Conservation (phyloP, 2,797 vertebrate genomes). For the Takifugu rubripes region DNA sequence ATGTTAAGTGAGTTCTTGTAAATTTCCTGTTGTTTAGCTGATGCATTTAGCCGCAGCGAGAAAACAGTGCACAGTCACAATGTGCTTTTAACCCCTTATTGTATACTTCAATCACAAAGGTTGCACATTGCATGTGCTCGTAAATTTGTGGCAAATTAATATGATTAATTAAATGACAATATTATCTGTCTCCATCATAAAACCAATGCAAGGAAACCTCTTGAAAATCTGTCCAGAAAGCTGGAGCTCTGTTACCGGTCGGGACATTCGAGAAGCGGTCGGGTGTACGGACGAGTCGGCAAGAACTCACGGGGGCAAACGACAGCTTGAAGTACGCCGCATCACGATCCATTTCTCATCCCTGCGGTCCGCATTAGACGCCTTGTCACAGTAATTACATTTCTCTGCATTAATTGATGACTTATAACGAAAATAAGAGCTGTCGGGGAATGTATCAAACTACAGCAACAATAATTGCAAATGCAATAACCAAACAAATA, state of each 20-base stretch:
- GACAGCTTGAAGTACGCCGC: constrained; percentile 63
- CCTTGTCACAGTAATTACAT: constrained; percentile 76
- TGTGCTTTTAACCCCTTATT: too few species aligned
- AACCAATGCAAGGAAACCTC: too few species aligned
- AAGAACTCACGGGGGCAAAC: constrained; percentile 33
- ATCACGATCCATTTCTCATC: constrained; percentile 67
- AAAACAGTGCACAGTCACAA: too few species aligned
- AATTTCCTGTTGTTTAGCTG: too few species aligned
- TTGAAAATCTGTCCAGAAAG: constrained; percentile 7
- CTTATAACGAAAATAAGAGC: constrained; percentile 72
- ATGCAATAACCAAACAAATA: constrained; percentile 73
- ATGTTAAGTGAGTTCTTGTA: too few species aligned
- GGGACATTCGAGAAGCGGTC: constrained; percentile 26
- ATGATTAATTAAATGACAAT: too few species aligned
- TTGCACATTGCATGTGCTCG: too few species aligned
- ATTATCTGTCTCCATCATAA: too few species aligned
- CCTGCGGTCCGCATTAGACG: constrained; percentile 51
- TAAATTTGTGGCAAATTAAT: too few species aligned
- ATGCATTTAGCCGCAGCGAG: too few species aligned
- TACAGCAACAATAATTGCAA: constrained; percentile 60
- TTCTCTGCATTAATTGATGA: constrained; percentile 76
- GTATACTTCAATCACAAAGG: too few species aligned
- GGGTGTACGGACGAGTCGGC: constrained; percentile 20
- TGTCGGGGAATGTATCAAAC: constrained; percentile 75
- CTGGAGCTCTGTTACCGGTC: constrained; percentile 21